A percentile compares a stretch with the other conserved stretches of the same genome.
Evolutionary conservation across 2,797 vertebrate species (phyloP).

Genomic region (Geotrypetes seraphini): DNA sequence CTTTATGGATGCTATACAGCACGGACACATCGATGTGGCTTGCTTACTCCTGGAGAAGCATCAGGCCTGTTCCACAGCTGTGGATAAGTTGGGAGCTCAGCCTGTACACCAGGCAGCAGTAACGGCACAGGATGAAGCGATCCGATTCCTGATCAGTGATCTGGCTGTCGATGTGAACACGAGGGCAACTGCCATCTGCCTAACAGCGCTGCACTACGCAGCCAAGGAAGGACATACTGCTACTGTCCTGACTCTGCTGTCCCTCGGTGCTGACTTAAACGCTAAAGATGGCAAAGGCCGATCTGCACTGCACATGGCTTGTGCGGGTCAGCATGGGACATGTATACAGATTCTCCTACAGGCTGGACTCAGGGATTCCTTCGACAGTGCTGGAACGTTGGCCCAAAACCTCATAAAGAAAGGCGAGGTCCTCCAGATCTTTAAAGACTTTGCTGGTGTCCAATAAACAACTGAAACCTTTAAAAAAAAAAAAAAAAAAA

Average conservation of each 20-base stretch:
- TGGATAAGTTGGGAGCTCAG: slow-evolving; percentile 67
- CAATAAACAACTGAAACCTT: too few relatives aligned
- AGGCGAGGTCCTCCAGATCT: slow-evolving; percentile 41
- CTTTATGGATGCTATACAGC: slow-evolving; percentile 84
- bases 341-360: slow-evolving; percentile 48
- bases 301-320: slow-evolving; percentile 80
- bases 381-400: slow-evolving; percentile 45
- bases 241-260: slow-evolving; percentile 60
- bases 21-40: slow-evolving; percentile 67
- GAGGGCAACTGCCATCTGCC: slow-evolving; percentile 44
- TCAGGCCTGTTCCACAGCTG: slow-evolving; percentile 56
- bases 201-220: slow-evolving; percentile 78
- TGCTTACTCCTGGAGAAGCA: slow-evolving; percentile 66
- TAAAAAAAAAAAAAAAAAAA: too few relatives aligned
- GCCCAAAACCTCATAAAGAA: slow-evolving; percentile 61
- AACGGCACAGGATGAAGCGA: slow-evolving; percentile 71
- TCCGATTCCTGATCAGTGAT: slow-evolving; percentile 68
- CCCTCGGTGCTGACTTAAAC: slow-evolving; percentile 69
- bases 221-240: slow-evolving; percentile 84
- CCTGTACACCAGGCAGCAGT: slow-evolving; percentile 76
- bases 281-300: slow-evolving; percentile 66
- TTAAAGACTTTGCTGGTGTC: too few relatives aligned
- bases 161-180: slow-evolving; percentile 62
- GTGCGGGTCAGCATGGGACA: slow-evolving; percentile 56
- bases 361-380: slow-evolving; percentile 57